Percentiles rank a stretch among this genome's conserved stretches.
These are phyloP conservation scores for Rhaphigaster nebulosa DNA, from an alignment of 2,888 invertebrate genomes.

Conservation along the genomic window DNA sequence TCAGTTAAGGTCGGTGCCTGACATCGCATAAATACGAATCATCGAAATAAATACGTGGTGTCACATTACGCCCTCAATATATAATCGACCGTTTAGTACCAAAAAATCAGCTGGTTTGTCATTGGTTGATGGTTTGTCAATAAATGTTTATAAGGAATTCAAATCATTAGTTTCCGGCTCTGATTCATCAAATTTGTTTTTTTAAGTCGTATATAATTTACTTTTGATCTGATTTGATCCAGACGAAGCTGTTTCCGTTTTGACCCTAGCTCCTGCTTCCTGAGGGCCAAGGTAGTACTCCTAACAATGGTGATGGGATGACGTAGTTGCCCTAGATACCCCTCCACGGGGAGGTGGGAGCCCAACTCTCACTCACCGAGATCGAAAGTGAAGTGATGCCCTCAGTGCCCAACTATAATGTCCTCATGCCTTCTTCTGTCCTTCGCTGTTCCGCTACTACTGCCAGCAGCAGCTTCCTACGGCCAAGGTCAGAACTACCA, in stretches of 20 bases:
- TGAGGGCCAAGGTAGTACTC: not conserved
- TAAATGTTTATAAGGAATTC: too few species aligned
- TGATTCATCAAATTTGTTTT: too few species aligned
- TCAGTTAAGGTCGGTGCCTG: too few species aligned
- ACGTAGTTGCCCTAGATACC: constrained; percentile 51
- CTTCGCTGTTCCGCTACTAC: constrained; percentile 25
- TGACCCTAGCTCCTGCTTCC: not conserved
- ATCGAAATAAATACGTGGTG: too few species aligned
- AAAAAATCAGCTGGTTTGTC: too few species aligned
- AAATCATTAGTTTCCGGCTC: too few species aligned
- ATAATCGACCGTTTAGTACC: too few species aligned
- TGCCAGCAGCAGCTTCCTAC: not conserved
- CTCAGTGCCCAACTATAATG: constrained; percentile 58
- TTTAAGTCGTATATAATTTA: too few species aligned
- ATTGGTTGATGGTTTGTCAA: too few species aligned
- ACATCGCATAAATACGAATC: too few species aligned
- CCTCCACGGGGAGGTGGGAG: constrained; percentile 46
- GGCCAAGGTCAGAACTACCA: constrained; percentile 40
- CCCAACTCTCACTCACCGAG: constrained; percentile 55
- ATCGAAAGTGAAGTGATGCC: constrained; percentile 58
- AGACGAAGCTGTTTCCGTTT: not conserved
- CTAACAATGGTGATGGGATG: not conserved
- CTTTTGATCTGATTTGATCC: not conserved
- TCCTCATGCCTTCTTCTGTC: constrained; percentile 45
- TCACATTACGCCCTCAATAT: too few species aligned